A percentile compares a stretch with the other conserved stretches of the same genome.
Conservation (phyloP, 2,797 vertebrate species). For the Denticeps clupeoides region DNA sequence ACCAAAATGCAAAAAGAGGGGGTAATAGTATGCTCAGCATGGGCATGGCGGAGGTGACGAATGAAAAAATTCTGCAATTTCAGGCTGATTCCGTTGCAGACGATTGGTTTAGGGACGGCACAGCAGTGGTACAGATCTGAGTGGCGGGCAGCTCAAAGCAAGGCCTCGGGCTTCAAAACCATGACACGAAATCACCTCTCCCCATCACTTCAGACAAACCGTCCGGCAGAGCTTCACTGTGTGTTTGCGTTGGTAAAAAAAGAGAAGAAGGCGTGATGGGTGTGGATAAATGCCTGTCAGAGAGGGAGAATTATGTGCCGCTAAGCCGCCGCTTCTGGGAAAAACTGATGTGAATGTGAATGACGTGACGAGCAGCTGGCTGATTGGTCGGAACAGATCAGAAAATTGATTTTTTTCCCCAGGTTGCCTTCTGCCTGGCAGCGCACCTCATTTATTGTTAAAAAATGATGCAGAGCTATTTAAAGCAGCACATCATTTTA, state of each 20-base stretch:
- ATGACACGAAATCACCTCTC: slow-evolving; percentile 31
- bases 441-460: too few relatives aligned
- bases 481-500: too few relatives aligned
- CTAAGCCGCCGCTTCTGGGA: slow-evolving; percentile 21
- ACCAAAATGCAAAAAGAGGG: too few relatives aligned
- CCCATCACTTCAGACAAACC: slow-evolving; percentile 20
- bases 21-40: too few relatives aligned
- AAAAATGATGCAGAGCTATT: too few relatives aligned
- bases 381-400: slow-evolving; percentile 28
- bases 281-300: slow-evolving; percentile 35
- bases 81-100: slow-evolving; percentile 8
- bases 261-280: slow-evolving; percentile 33
- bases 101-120: slow-evolving; percentile 20
- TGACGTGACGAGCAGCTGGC: slow-evolving; percentile 16
- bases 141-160: slow-evolving; percentile 27
- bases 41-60: too few relatives aligned
- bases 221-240: slow-evolving; percentile 7
- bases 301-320: slow-evolving; percentile 29
- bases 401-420: slow-evolving; percentile 18
- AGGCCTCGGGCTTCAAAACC: slow-evolving; percentile 23
- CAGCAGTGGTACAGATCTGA: slow-evolving; percentile 18
- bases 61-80: too few relatives aligned
- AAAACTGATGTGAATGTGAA: slow-evolving; percentile 20
- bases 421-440: slow-evolving; percentile 5
- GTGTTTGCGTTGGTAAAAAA: slow-evolving; percentile 15